phyloP scores from a whole-genome alignment of 2,113 vertebrate genomes.

The Lonchura striata region DNA sequence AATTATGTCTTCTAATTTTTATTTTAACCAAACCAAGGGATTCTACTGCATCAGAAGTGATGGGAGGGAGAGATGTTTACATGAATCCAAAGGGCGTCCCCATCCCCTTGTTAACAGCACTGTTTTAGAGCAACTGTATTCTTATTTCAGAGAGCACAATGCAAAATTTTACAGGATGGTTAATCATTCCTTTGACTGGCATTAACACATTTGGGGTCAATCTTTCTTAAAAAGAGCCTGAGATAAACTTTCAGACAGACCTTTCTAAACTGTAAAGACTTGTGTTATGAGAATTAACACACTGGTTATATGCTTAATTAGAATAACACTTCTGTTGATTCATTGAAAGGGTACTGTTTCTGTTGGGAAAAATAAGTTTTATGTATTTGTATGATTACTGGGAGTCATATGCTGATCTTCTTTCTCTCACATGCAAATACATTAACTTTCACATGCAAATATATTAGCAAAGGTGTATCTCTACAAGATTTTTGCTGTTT shows the following conservation, averaged over 20 bases:
- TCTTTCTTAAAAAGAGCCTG: slow-evolving; percentile 12
- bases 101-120: slow-evolving; percentile 87
- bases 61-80: slow-evolving; percentile 88
- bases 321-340: not conserved
- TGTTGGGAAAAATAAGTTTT: not conserved
- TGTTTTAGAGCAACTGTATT: slow-evolving; percentile 86
- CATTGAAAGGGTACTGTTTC: not conserved
- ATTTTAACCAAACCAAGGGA: slow-evolving; percentile 95
- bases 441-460: slow-evolving; percentile 1
- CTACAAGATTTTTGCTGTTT: not conserved
- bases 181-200: slow-evolving; percentile 89
- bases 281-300: not conserved
- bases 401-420: not conserved
- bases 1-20: slow-evolving; percentile 91
- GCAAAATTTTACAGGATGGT: slow-evolving; percentile 89
- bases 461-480: not conserved
- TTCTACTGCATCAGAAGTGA: slow-evolving; percentile 93
- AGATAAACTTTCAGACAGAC: not conserved
- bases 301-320: not conserved
- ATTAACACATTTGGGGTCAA: slow-evolving; percentile 62
- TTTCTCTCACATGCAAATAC: not conserved
- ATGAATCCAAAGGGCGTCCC: slow-evolving; percentile 91
- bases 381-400: not conserved
- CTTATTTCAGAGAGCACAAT: slow-evolving; percentile 90
- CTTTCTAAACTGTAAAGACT: not conserved